Evolutionary conservation across 2,888 invertebrate species (phyloP), one percentile per base, ranked within the genome.

Genomic region (Coremacera marginata): DNA sequence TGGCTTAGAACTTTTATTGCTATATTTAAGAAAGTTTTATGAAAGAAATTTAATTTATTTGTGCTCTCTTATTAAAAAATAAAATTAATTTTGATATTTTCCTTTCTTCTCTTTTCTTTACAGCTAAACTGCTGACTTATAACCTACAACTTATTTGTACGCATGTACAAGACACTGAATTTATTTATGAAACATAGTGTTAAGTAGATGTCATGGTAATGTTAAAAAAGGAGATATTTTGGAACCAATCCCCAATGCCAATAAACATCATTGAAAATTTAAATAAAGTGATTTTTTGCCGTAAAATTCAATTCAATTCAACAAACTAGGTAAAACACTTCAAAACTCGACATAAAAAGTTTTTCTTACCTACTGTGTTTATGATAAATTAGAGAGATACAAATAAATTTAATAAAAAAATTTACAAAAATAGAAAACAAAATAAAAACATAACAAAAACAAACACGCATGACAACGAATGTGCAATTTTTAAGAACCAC

Each of bases 381-480:
- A 14, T 57, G 57, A 4, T 11, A 14, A 57, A 22, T 19, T n/a
- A 57, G 3, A 22, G 22, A 22, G 22, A 57, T n/a, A n/a, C n/a
- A 9, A 57, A 57, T 4, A 57, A 57, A 55, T n/a, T 19, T 55
- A 55, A 19, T 55, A 55, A 22, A 55, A n/a, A 55, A 55, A n/a
- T 14, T 22, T 31, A 8, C 5, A 4, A 31, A 63, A 8, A 65
- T 27, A 31, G 65, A 11, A 16, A 34, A 37, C 31, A 65, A 22
- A 67, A 34, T 1, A n/a, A 19, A 16, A 16, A 37, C 3, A n/a
- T 27, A 1, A 37, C 22, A 67, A 57, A 57, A 71, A 71, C 62
- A 14, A 31, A 51, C 60, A 62, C 75, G 67, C 25, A 70, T 75
- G 75, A 70, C 49, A 70, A 70, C 75, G 60, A 25, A 70, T 49